Conservation (phyloP, 2,113 vertebrate genomes). For the Nerophis ophidion region DNA sequence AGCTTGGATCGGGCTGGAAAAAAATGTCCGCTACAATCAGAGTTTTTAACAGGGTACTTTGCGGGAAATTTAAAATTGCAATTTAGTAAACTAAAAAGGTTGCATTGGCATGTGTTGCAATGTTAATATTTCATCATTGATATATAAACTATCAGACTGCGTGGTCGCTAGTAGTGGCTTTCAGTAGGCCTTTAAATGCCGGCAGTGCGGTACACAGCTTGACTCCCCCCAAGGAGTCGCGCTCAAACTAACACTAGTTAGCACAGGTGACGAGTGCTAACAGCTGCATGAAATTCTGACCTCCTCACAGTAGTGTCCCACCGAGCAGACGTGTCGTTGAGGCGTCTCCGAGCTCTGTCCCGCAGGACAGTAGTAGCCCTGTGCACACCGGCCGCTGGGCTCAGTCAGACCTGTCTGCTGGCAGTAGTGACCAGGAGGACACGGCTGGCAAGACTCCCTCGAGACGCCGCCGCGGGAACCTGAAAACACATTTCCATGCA, state of each 20-base stretch:
- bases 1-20: too few species aligned
- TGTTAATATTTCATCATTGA: too few species aligned
- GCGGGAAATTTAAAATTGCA: too few species aligned
- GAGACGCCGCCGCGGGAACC: slow-evolving; percentile 51
- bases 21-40: too few species aligned
- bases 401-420: slow-evolving; percentile 40
- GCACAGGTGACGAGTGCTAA: slow-evolving; percentile 23
- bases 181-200: not conserved
- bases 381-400: slow-evolving; percentile 66
- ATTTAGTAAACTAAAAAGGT: too few species aligned
- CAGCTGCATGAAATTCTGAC: slow-evolving; percentile 50
- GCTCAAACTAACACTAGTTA: slow-evolving; percentile 26
- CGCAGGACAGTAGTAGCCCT: slow-evolving; percentile 70
- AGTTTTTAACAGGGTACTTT: too few species aligned
- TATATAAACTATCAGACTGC: too few species aligned
- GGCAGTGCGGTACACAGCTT: not conserved
- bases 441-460: slow-evolving; percentile 55
- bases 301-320: slow-evolving; percentile 75
- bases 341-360: slow-evolving; percentile 66
- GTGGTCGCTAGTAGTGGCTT: too few species aligned
- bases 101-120: too few species aligned
- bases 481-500: slow-evolving; percentile 27
- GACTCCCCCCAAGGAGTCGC: not conserved
- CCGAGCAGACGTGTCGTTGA: slow-evolving; percentile 62
- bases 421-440: slow-evolving; percentile 70